A percentile compares a stretch with the other conserved stretches of the same genome.
These are phyloP conservation scores for Triplophysa yarkandensis DNA, from an alignment of 2,797 vertebrate genomes.

Conservation along the genomic window DNA sequence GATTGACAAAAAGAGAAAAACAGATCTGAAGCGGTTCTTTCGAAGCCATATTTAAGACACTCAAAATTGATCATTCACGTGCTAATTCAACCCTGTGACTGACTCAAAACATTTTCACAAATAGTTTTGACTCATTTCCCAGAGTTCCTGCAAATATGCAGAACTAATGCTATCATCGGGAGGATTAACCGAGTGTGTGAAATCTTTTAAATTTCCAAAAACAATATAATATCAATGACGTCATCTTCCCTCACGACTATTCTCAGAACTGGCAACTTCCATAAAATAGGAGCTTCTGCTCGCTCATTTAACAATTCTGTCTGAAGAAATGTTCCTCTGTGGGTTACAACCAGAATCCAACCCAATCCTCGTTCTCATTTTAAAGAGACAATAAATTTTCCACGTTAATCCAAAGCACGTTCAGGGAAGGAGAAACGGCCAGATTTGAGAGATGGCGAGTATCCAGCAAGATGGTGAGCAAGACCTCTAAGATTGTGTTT, in stretches of 20 bases:
- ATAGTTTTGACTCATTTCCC: conserved; percentile 32
- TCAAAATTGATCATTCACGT: background rate
- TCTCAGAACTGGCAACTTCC: conserved; percentile 14
- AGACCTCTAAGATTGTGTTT: background rate
- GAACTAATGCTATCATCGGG: conserved; percentile 24
- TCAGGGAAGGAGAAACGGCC: conserved; percentile 31
- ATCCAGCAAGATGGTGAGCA: background rate
- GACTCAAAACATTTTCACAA: conserved; percentile 32
- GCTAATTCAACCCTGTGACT: background rate
- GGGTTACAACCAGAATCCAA: conserved; percentile 12
- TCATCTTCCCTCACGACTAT: background rate
- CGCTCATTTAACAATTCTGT: conserved; percentile 15
- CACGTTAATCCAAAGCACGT: conserved; percentile 28
- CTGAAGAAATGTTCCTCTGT: background rate
- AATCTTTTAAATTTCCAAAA: background rate
- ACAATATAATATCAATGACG: too few relatives aligned
- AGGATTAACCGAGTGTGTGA: conserved; percentile 8
- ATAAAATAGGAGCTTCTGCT: conserved; percentile 8
- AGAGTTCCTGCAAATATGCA: conserved; percentile 12
- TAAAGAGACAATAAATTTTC: conserved; percentile 14
- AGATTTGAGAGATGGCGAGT: background rate
- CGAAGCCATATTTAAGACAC: too few relatives aligned
- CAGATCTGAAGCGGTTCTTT: background rate
- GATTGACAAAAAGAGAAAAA: background rate
- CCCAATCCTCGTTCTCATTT: conserved; percentile 31